phyloP scores from a whole-genome alignment of 2,113 vertebrate species.

The Gymnobelideus leadbeateri region DNA sequence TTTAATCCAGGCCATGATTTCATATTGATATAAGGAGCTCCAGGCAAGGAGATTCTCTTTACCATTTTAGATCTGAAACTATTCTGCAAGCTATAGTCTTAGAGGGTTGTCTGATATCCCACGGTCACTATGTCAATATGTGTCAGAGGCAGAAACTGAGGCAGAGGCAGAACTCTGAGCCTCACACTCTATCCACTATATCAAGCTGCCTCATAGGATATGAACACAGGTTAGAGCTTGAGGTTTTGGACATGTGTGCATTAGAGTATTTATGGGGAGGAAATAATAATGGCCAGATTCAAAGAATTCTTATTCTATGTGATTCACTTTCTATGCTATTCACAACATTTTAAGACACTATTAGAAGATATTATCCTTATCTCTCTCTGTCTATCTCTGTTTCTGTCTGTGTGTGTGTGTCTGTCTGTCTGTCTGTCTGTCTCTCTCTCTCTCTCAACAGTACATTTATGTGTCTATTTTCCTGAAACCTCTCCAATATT shows the following conservation, averaged over 20 bases:
- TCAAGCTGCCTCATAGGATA: background rate
- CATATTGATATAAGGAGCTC: background rate
- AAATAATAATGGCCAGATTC: background rate
- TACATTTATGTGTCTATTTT: background rate
- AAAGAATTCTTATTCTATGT: background rate
- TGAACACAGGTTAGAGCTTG: background rate
- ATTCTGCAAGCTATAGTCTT: background rate
- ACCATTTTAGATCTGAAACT: background rate
- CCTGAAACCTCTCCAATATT: background rate
- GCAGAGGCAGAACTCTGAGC: background rate
- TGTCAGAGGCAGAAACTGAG: background rate
- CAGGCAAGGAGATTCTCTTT: background rate
- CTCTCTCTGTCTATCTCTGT: background rate
- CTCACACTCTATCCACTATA: background rate
- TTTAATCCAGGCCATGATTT: background rate
- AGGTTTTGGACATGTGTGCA: background rate
- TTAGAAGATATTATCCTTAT: background rate
- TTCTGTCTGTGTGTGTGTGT: rapidly evolving
- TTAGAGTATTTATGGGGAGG: background rate
- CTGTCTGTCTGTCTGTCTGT: background rate
- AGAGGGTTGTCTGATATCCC: background rate
- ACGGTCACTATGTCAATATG: background rate
- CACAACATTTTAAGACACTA: background rate
- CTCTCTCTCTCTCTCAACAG: background rate
- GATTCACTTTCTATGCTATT: background rate